Evolutionary conservation across 2,888 invertebrate species (phyloP), one percentile per base, ranked within the genome.

Genomic region (Drosophila merina): DNA sequence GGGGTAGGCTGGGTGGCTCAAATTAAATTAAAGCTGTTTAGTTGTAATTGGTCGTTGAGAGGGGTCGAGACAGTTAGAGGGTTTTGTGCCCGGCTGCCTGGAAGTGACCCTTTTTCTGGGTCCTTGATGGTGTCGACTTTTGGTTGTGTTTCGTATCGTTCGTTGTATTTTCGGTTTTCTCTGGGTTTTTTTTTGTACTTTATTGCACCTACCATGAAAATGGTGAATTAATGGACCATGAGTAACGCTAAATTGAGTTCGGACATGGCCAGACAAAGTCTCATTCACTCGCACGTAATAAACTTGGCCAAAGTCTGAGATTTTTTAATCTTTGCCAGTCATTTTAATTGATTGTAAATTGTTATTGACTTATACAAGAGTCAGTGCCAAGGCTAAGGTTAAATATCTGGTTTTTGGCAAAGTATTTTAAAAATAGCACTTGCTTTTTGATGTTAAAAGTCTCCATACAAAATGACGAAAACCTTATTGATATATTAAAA

Each of bases 21-120:
- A 85, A 85, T 85, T 85, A 85, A 85, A 85, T 85, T 85, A 85
- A 88, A 85, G 84, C 88, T 86, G 86, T 85, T 88, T 85, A 85
- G 86, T 77, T 88, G 86, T 88, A 87, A 83, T 87, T 82, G 82
- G 87, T 79, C 79, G 85, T 87, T 81, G 82, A 82, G 87, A 78
- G 85, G 85, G 81, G 71, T 75, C 75, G 54, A 64, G 57, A 48
- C 54, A 51, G 54, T 31, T 48, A 40, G 45, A 48, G 49, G 69
- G 74, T 66, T 59, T 58, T 76, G 42, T 50, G 68, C 72, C 76
- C 59, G 64, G 47, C 55, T 67, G 36, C 59, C 76, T 64, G 80
- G 69, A 74, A 74, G 64, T 76, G 82, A 87, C 88, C 86, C 86
- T 82, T 83, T 74, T 83, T 78, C 72, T 50, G 72, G 69, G 72